Evolutionary conservation across 2,888 invertebrate species (phyloP).

Genomic region (Chloroclystis v-ata): DNA sequence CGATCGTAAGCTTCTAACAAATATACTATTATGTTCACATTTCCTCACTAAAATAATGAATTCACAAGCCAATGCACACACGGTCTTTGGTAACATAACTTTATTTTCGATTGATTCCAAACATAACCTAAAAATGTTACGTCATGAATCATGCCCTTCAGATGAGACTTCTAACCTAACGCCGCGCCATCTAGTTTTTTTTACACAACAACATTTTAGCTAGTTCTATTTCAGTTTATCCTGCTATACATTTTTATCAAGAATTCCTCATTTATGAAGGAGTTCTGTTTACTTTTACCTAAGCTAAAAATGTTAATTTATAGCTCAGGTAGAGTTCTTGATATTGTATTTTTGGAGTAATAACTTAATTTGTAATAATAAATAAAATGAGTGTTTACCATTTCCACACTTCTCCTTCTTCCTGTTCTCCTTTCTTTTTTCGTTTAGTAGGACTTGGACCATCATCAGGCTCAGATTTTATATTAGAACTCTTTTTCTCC

Average conservation of each 20-base stretch:
- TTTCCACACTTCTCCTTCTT: conserved; percentile 92
- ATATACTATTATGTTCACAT: conserved; percentile 26
- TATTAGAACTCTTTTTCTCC: conserved; percentile 47
- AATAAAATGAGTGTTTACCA: too few relatives aligned
- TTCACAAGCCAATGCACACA: conserved; percentile 36
- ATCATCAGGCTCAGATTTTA: conserved; percentile 52
- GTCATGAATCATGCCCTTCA: conserved; percentile 18
- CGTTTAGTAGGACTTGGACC: conserved; percentile 79
- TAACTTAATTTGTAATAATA: too few relatives aligned
- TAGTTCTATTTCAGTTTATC: too few relatives aligned
- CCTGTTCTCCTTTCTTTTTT: conserved; percentile 88
- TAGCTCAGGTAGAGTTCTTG: too few relatives aligned
- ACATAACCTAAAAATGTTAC: conserved; percentile 46
- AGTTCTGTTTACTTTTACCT: too few relatives aligned
- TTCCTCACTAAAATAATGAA: conserved; percentile 33
- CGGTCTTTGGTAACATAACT: conserved; percentile 47
- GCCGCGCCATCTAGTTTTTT: conserved; percentile 50
- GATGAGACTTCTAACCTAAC: conserved; percentile 17
- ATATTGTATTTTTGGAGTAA: too few relatives aligned
- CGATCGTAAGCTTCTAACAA: conserved; percentile 37
- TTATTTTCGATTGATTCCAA: conserved; percentile 24
- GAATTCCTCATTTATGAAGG: too few relatives aligned
- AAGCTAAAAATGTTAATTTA: too few relatives aligned
- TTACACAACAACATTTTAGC: too few relatives aligned
- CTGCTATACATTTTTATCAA: too few relatives aligned